Evolutionary conservation across 2,797 vertebrate genomes (phyloP), one percentile per base, ranked within the genome.

Genomic region (Micromesistius poutassou): DNA sequence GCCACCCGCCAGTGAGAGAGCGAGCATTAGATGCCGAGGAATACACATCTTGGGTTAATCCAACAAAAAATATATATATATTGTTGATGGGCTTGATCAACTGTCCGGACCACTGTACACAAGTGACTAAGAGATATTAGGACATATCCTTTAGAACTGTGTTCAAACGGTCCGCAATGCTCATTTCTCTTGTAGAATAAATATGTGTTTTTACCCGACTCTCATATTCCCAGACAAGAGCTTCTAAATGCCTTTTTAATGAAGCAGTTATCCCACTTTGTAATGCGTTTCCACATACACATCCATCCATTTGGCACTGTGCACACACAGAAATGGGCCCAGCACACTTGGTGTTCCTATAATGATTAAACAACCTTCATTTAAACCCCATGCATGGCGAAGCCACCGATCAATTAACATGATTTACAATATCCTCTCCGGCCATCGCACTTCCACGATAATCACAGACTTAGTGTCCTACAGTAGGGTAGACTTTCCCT

Each of bases 201-300:
- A 87, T 79, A 86, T 87, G 87, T 16, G 78, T 83, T 78, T 68
- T 71, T 83, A 86, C 82, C 85, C 74, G 14, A 68, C 28, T 14
- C 30, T 85, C 85, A 87, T 84, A 88, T 86, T 83, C 78, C 50
- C 78, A 84, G 75, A 86, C 88, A 75, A 89, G 73, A 89, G 86
- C 89, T 80, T 89, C 87, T 84, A 90, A 91, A 93, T 92, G 90
- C 81, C 87, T 91, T 92, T 93, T 92, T 91, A 92, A 93, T 92
- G 89, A 91, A 92, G 90, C 87, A 88, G 88, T 89, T 89, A 90
- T 86, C 82, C 86, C 86, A 82, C 84, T 82, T 75, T 79, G 80
- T 83, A 85, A 90, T 81, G 82, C 79, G 86, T 79, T 81, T 73
- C 80, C 77, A 79, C 87, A 83, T 74, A 84, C 88, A 88, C 84